Evolutionary conservation across 2,888 invertebrate genomes (phyloP).

Genomic region (Brachyptera risi): DNA sequence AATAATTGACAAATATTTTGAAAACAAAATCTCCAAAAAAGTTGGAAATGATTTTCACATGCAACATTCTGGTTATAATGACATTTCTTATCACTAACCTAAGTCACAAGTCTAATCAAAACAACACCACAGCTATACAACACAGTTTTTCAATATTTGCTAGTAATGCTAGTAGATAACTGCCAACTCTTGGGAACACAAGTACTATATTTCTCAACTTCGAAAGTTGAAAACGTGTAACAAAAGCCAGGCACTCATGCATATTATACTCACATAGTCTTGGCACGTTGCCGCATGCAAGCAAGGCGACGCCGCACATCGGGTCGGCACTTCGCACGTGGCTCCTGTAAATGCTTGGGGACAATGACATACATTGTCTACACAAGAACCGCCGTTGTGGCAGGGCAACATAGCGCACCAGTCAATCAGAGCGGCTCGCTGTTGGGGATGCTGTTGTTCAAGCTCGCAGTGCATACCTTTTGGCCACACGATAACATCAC

Average conservation of each 20-base stretch:
- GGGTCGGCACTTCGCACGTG: conserved; percentile 41
- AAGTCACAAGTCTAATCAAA: too few relatives aligned
- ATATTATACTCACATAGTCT: conserved; percentile 56
- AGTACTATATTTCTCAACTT: too few relatives aligned
- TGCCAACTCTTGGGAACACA: too few relatives aligned
- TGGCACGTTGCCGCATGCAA: conserved; percentile 57
- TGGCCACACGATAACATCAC: too few relatives aligned
- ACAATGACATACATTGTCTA: conserved; percentile 45
- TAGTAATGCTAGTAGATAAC: too few relatives aligned
- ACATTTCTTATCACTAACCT: too few relatives aligned
- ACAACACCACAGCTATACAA: too few relatives aligned
- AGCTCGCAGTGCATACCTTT: conserved; percentile 30
- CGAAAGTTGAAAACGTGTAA: neutral
- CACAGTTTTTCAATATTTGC: too few relatives aligned
- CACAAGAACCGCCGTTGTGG: conserved; percentile 55
- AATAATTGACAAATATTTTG: too few relatives aligned
- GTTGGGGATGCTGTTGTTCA: neutral
- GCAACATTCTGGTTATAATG: too few relatives aligned
- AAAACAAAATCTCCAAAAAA: too few relatives aligned
- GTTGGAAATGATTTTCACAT: too few relatives aligned
- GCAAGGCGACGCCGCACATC: conserved; percentile 53
- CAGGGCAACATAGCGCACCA: conserved; percentile 56
- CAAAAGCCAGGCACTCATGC: conserved; percentile 5
- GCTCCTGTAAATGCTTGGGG: conserved; percentile 46
- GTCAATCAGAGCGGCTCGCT: conserved; percentile 33